Percentiles rank a stretch among this genome's conserved stretches.
phyloP scores from a whole-genome alignment of 2,888 invertebrate genomes.

The Lepidocyrtoides sp. region DNA sequence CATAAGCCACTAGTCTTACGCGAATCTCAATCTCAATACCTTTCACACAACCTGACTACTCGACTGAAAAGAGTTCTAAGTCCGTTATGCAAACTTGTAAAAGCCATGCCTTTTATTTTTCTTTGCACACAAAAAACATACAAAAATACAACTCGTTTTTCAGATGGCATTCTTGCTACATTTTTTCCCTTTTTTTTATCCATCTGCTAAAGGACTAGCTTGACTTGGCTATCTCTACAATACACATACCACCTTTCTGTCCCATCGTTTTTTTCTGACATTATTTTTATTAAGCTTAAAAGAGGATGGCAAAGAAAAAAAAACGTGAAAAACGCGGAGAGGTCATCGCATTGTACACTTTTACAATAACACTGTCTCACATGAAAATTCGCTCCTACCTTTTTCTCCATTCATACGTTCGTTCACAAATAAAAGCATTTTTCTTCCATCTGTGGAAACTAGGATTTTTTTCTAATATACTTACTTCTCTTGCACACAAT shows the following conservation, averaged over 20 bases:
- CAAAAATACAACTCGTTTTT: constrained; percentile 19
- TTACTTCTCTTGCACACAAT: neutral
- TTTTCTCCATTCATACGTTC: neutral
- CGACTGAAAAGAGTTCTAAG: constrained; percentile 19
- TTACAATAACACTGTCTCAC: neutral
- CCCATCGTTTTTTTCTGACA: neutral
- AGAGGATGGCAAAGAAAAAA: constrained; percentile 27
- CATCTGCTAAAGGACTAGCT: constrained; percentile 13
- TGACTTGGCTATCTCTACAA: too few species aligned
- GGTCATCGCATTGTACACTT: constrained; percentile 26
- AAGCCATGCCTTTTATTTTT: constrained; percentile 43
- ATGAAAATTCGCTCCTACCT: neutral
- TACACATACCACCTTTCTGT: neutral
- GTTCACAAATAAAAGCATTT: constrained; percentile 19
- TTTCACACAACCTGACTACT: neutral
- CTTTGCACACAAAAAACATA: constrained; percentile 9
- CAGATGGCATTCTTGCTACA: neutral
- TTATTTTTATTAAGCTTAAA: neutral
- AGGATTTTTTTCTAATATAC: constrained; percentile 2
- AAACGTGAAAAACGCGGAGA: constrained; percentile 28
- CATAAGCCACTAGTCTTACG: constrained; percentile 7
- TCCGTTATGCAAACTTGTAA: constrained; percentile 44
- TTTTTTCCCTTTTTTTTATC: neutral
- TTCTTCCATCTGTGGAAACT: constrained; percentile 29
- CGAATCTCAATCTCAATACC: constrained; percentile 12